A percentile compares a stretch with the other conserved stretches of the same genome.
phyloP scores from a whole-genome alignment of 2,113 vertebrate species.

The Stomatorhinus ivindoensis region DNA sequence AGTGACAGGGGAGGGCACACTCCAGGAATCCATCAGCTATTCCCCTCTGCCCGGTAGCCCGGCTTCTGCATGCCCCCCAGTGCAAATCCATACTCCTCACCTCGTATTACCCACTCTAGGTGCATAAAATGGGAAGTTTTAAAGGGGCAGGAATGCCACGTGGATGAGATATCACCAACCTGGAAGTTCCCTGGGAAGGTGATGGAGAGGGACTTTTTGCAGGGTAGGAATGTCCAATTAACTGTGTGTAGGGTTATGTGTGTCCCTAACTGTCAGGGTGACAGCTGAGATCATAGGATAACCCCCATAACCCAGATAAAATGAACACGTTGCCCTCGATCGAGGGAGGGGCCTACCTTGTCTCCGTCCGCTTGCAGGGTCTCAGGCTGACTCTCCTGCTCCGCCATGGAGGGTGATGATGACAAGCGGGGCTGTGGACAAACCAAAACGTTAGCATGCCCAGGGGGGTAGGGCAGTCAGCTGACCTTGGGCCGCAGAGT shows the following conservation, averaged over 20 bases:
- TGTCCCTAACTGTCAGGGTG: neutral
- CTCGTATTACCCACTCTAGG: neutral
- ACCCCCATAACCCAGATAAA: neutral
- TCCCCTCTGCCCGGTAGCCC: neutral
- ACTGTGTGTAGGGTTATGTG: neutral
- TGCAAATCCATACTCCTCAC: neutral
- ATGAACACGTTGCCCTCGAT: neutral
- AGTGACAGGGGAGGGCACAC: neutral
- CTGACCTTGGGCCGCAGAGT: neutral
- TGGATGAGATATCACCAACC: neutral
- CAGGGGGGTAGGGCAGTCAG: neutral
- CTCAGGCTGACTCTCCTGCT: constrained; percentile 2
- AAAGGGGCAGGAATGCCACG: neutral
- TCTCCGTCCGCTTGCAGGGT: neutral
- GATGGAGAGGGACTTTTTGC: neutral
- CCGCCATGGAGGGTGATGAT: neutral
- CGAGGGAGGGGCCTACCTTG: constrained; percentile 13
- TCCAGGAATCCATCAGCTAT: neutral
- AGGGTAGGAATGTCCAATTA: neutral
- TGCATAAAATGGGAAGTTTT: neutral
- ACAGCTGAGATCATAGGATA: neutral
- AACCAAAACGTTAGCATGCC: neutral
- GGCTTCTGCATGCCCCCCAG: neutral
- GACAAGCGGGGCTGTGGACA: constrained; percentile 18
- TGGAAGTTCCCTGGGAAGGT: neutral